Evolutionary conservation across 2,888 invertebrate species (phyloP).

Genomic region (Zaprionus obscuricornis): DNA sequence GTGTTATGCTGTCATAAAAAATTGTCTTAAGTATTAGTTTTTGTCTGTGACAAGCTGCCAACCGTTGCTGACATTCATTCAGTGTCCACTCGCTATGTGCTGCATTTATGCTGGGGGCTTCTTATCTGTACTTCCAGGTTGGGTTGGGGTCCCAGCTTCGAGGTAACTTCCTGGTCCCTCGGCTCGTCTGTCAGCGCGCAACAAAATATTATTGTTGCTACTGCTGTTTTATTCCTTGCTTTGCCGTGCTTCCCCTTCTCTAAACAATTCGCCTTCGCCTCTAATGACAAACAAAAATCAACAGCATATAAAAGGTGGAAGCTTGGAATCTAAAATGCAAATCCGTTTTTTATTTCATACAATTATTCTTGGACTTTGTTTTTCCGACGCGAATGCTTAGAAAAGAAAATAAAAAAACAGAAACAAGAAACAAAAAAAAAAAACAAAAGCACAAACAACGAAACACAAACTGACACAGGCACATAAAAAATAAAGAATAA

Average conservation of each 20-base stretch:
- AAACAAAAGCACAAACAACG: too few species aligned
- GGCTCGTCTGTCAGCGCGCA: slow-evolving; percentile 64
- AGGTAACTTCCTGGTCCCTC: slow-evolving; percentile 45
- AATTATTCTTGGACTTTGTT: slow-evolving; percentile 77
- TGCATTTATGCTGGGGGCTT: slow-evolving; percentile 48
- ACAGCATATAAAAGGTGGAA: slow-evolving; percentile 65
- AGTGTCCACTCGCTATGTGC: slow-evolving; percentile 55
- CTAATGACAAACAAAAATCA: slow-evolving; percentile 74
- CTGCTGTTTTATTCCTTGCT: neutral
- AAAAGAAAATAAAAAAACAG: slow-evolving; percentile 22
- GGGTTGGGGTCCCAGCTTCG: slow-evolving; percentile 22
- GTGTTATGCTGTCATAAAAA: slow-evolving; percentile 70
- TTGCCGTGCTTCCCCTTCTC: neutral
- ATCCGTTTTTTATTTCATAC: slow-evolving; percentile 80
- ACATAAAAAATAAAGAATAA: slow-evolving; percentile 4
- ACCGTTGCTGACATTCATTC: slow-evolving; percentile 65
- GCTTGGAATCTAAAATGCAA: slow-evolving; percentile 74
- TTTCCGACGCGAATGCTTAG: slow-evolving; percentile 13
- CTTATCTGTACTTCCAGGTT: slow-evolving; percentile 52
- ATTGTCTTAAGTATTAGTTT: slow-evolving; percentile 76
- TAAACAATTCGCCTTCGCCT: slow-evolving; percentile 6
- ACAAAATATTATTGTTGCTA: slow-evolving; percentile 56
- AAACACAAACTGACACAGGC: too few species aligned
- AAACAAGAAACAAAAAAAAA: slow-evolving; percentile 15
- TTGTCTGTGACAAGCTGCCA: slow-evolving; percentile 71